Conservation (phyloP, 2,888 invertebrate species). For the Leptinotarsa tumamoca region DNA sequence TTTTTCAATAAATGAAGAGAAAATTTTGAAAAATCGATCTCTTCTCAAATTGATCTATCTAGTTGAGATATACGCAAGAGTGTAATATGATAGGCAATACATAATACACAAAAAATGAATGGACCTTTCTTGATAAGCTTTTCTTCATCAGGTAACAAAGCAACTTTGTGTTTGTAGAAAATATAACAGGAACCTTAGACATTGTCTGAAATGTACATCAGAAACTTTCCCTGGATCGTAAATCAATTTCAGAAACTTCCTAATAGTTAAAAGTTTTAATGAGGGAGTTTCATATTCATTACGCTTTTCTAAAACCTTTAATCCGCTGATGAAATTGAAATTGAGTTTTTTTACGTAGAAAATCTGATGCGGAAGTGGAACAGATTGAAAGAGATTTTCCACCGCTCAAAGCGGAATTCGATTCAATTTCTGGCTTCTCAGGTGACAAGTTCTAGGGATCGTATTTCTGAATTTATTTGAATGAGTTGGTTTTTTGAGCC, state of each 20-base stretch:
- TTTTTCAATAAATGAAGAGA: no score
- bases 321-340: constrained; percentile 23
- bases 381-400: neutral
- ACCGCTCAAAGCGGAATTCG: neutral
- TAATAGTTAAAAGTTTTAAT: constrained; percentile 25
- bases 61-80: no score
- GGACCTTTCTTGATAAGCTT: neutral
- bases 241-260: constrained; percentile 26
- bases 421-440: neutral
- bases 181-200: constrained; percentile 13
- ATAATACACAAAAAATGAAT: neutral
- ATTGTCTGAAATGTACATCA: constrained; percentile 19
- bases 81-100: neutral
- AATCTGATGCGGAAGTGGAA: constrained; percentile 1
- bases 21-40: no score
- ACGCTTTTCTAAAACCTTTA: constrained; percentile 18
- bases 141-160: constrained; percentile 3
- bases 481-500: no score
- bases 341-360: constrained; percentile 5
- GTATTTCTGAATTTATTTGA: no score
- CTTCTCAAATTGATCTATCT: no score
- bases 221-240: constrained; percentile 17
- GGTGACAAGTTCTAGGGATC: no score
- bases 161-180: constrained; percentile 16
- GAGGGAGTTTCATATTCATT: constrained; percentile 27